Evolutionary conservation across 1,140 invertebrate genomes (phyloP).

Genomic region (Drosophila sproati): DNA sequence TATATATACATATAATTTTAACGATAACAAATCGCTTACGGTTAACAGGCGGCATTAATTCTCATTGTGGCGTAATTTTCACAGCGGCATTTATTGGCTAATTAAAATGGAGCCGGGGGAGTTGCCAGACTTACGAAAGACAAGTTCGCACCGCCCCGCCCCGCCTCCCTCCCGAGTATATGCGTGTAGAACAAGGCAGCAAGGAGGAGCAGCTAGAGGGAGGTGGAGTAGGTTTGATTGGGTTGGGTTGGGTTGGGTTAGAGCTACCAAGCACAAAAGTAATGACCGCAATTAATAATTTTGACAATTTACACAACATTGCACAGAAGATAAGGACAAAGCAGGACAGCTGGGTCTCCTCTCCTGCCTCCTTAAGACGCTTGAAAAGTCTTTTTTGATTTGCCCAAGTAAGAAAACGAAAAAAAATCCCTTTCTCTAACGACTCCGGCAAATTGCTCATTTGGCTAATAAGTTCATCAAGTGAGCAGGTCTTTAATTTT

Average conservation of each 20-base stretch:
- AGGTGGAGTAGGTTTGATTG: background rate
- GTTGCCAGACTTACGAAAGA: slow-evolving; percentile 5
- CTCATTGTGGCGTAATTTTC: slow-evolving; percentile 69
- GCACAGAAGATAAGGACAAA: slow-evolving; percentile 40
- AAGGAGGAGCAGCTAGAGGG: background rate
- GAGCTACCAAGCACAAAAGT: slow-evolving; percentile 31
- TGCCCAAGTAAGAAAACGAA: background rate
- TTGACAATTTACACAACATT: slow-evolving; percentile 84
- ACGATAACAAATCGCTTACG: slow-evolving; percentile 79
- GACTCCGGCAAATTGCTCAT: slow-evolving; percentile 44
- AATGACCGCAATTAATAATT: slow-evolving; percentile 82
- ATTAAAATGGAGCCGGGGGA: slow-evolving; percentile 56
- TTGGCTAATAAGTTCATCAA: slow-evolving; percentile 54
- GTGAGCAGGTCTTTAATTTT: slow-evolving; percentile 28
- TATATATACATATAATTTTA: slow-evolving; percentile 47
- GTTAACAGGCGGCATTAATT: slow-evolving; percentile 77
- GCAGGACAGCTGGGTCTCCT: background rate
- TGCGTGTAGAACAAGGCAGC: slow-evolving; percentile 23
- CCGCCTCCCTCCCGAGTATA: slow-evolving; percentile 13
- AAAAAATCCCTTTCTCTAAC: slow-evolving; percentile 12
- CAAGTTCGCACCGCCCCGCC: background rate
- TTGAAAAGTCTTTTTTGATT: slow-evolving; percentile 34
- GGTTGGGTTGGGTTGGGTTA: no score
- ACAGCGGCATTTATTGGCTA: slow-evolving; percentile 75
- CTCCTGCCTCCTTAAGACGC: background rate